Percentiles rank a stretch among this genome's conserved stretches.
phyloP scores from a whole-genome alignment of 2,888 invertebrate species.

The Pristionchus maxplancki region DNA sequence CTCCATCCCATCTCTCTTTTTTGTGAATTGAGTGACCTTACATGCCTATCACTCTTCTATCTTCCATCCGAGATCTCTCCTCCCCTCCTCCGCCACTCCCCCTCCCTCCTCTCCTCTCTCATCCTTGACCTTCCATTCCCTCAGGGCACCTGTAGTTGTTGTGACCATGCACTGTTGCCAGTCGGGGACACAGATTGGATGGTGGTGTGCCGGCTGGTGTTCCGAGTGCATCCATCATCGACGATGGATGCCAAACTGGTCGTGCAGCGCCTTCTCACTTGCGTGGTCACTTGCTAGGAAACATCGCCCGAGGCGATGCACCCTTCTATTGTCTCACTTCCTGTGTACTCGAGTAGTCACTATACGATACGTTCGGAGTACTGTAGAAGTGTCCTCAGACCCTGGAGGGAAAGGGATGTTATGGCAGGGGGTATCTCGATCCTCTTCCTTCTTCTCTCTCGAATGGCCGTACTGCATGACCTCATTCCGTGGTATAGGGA shows the following conservation, averaged over 20 bases:
- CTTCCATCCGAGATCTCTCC: constrained; percentile 14
- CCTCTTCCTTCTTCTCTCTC: not conserved
- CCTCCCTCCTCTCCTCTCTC: not conserved
- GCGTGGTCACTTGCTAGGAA: constrained; percentile 24
- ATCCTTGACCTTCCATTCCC: constrained; percentile 31
- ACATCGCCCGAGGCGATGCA: constrained; percentile 18
- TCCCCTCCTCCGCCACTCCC: not conserved
- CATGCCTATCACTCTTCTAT: constrained; percentile 40
- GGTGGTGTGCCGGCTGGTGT: constrained; percentile 7
- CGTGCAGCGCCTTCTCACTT: constrained; percentile 9
- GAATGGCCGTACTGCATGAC: constrained; percentile 30
- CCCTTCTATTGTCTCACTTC: constrained; percentile 36
- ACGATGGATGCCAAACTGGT: constrained; percentile 32
- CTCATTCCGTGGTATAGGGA: constrained; percentile 10
- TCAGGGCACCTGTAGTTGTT: constrained; percentile 44
- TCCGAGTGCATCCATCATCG: constrained; percentile 5
- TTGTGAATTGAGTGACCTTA: constrained; percentile 40
- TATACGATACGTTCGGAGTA: constrained; percentile 10
- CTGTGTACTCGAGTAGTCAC: constrained; percentile 36
- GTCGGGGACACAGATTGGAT: not conserved
- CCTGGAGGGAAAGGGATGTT: not conserved
- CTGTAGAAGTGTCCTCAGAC: not conserved
- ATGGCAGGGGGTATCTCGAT: not conserved
- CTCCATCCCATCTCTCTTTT: not conserved
- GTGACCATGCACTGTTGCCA: constrained; percentile 29